Conservation (phyloP, 2,888 invertebrate genomes). For the Pantelozetes paolii region DNA sequence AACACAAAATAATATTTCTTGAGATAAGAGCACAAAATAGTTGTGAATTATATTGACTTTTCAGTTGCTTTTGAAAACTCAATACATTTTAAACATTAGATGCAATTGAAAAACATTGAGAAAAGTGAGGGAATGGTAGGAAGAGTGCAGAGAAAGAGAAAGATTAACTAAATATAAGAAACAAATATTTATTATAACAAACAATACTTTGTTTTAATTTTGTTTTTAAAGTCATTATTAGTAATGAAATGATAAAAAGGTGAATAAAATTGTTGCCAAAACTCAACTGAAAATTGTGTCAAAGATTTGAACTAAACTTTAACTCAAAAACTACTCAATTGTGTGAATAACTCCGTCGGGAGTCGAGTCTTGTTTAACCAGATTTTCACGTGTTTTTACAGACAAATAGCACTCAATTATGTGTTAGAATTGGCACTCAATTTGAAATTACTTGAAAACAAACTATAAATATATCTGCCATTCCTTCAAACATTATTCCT, state of each 20-base stretch:
- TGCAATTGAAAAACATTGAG: neutral
- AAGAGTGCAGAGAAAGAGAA: neutral
- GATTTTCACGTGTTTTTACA: slow-evolving; percentile 17
- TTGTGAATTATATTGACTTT: slow-evolving; percentile 21
- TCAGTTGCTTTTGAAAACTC: slow-evolving; percentile 13
- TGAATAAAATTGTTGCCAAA: neutral
- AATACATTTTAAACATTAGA: neutral
- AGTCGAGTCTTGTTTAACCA: slow-evolving; percentile 1
- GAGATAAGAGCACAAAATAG: slow-evolving; percentile 17
- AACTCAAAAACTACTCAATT: neutral
- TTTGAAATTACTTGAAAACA: neutral
- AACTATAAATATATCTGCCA: neutral
- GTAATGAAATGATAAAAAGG: neutral
- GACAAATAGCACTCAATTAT: slow-evolving; percentile 19
- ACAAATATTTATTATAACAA: slow-evolving; percentile 10
- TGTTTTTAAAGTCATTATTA: neutral
- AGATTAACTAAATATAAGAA: slow-evolving; percentile 27
- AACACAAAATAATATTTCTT: neutral
- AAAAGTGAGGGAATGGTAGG: neutral
- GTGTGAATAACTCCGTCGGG: neutral
- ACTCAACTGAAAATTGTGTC: too few relatives aligned
- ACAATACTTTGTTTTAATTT: slow-evolving; percentile 6
- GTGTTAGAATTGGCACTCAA: neutral
- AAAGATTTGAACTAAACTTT: neutral
- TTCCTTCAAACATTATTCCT: neutral